Evolutionary conservation across 2,113 vertebrate species (phyloP).

Genomic region (Dipodomys ordii): DNA sequence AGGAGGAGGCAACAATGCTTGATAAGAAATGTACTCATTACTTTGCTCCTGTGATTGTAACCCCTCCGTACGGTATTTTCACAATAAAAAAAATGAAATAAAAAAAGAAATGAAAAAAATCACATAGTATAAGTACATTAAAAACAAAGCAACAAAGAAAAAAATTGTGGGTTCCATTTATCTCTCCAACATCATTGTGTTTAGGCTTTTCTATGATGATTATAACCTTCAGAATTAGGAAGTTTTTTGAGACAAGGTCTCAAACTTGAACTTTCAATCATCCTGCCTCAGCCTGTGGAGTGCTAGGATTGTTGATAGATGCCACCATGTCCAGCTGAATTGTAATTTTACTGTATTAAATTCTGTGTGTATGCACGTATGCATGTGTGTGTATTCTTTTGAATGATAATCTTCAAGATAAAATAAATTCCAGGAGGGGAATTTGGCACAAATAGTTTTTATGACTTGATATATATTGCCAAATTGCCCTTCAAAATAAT

Average conservation of each 20-base stretch:
- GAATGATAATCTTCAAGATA: constrained; percentile 54
- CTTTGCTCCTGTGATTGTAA: too few species aligned
- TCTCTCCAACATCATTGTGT: constrained; percentile 20
- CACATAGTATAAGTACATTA: too few species aligned
- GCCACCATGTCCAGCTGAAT: not conserved
- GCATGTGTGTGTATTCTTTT: constrained; percentile 29
- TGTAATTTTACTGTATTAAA: constrained; percentile 55
- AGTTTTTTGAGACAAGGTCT: not conserved
- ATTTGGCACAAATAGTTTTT: constrained; percentile 26
- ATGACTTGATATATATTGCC: constrained; percentile 32
- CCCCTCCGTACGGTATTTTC: too few species aligned
- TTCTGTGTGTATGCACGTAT: not conserved
- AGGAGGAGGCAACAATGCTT: too few species aligned
- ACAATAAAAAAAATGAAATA: too few species aligned
- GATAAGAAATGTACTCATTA: too few species aligned
- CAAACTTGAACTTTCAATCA: not conserved
- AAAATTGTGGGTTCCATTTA: constrained; percentile 34
- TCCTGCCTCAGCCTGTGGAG: not conserved
- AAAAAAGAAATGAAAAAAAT: too few species aligned
- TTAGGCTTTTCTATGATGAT: constrained; percentile 50
- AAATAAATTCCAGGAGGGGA: constrained; percentile 38
- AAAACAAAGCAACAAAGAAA: too few species aligned
- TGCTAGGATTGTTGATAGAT: not conserved
- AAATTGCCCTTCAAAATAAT: constrained; percentile 59
- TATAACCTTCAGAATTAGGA: constrained; percentile 28